phyloP scores from a whole-genome alignment of 2,888 invertebrate species.

The Aporophyla lueneburgensis region DNA sequence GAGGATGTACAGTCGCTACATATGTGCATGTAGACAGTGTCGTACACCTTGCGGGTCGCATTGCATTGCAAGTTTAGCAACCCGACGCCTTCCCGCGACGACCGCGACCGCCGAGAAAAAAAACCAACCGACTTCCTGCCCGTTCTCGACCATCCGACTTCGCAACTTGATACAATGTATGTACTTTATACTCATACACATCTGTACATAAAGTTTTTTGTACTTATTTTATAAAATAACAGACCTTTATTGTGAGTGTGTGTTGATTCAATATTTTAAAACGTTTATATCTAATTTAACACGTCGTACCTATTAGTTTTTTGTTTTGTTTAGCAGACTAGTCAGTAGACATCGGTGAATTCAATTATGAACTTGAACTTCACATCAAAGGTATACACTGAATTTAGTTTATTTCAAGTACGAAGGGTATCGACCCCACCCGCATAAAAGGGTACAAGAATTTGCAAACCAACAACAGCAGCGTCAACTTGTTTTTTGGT shows the following conservation, averaged over 20 bases:
- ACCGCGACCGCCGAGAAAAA: conserved; percentile 69
- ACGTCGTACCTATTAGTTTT: conserved; percentile 14
- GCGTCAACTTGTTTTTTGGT: conserved; percentile 14
- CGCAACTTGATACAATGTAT: conserved; percentile 71
- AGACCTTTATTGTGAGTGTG: conserved; percentile 34
- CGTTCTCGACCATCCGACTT: conserved; percentile 67
- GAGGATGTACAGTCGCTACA: conserved; percentile 34
- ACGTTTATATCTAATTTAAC: conserved; percentile 28
- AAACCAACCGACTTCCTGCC: conserved; percentile 74
- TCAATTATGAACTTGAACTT: conserved; percentile 19
- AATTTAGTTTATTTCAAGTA: conserved; percentile 8
- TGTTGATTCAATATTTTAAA: conserved; percentile 35
- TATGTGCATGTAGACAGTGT: conserved; percentile 4
- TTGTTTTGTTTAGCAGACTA: conserved; percentile 5
- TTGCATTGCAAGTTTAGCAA: conserved; percentile 59
- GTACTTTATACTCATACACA: conserved; percentile 28
- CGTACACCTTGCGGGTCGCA: conserved; percentile 58
- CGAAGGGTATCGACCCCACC: conserved; percentile 34
- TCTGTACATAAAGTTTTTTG: conserved; percentile 41
- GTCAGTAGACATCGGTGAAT: conserved; percentile 5
- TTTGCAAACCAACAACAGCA: conserved; percentile 14
- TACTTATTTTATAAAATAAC: conserved; percentile 48
- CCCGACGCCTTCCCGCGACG: conserved; percentile 56
- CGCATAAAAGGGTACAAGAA: conserved; percentile 36
- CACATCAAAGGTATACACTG: not conserved